Base-by-base conservation (phyloP, 2,113 vertebrate genomes). In the Cyprinodon brontotheroides region DNA sequence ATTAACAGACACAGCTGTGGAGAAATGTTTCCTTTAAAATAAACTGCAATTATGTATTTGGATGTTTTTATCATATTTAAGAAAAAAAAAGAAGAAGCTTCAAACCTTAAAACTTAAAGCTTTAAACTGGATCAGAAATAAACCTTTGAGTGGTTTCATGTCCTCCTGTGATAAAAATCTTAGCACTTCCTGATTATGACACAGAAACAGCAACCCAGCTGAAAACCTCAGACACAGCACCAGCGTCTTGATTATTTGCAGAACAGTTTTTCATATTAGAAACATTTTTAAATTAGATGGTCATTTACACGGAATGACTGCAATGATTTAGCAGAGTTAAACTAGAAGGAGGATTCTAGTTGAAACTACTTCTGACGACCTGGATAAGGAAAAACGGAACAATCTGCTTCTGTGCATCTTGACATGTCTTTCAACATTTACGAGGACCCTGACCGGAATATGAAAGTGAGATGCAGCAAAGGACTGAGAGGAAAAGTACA, bases 391-490 rank as follows among this genome's bases (percentile, higher is more conserved):
- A 11, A 43, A 36, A 22, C 11, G n/a, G 8, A n/a, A 41, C 5
- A n/a, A n/a, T 57, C 17, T n/a, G 7, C 50, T 57, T 57, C 40
- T 43, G 3, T 20, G 4, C 15, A 17, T 15, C 8, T 65, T 12
- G n/a, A 71, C 41, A 89, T 87, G 85, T 61, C 62, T 11, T 61
- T 4, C 7, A 79, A 89, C 61, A 70, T 81, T 47, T 87, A 87
- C 0, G 78, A 83, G n/a, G 57, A 74, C 0, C 65, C n/a, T 3
- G 15, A 17, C 9, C 3, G 22, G 11, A 3, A 0, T 0, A 1
- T 3, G 41, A 62, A 15, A 1, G 45, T 17, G 63, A 63, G 11
- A 20, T 78, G 60, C 64, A 43, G n/a, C 0, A 0, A 39, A 45
- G 7, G 12, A 37, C 22, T 0, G 4, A 7, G 3, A 4, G 37